A percentile compares a stretch with the other conserved stretches of the same genome.
These are phyloP conservation scores for Euphydryas editha DNA, from an alignment of 2,888 invertebrate species.

Conservation along the genomic window DNA sequence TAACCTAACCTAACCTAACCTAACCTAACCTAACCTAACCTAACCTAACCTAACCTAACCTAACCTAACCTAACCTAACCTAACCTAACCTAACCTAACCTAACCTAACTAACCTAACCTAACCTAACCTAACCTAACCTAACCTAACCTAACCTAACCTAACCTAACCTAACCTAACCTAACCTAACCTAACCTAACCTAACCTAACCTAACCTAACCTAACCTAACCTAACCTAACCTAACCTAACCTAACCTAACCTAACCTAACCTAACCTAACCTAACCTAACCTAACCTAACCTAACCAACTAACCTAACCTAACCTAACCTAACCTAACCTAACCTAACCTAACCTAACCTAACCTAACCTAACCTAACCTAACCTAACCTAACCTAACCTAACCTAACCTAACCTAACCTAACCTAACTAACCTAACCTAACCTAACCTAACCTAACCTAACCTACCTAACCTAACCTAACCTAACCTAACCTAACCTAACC, in stretches of 20 bases:
- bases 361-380: constrained; percentile 25
- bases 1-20: constrained; percentile 30
- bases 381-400: constrained; percentile 21
- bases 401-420: constrained; percentile 7
- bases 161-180: constrained; percentile 17
- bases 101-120: constrained; percentile 17
- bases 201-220: constrained; percentile 30
- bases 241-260: constrained; percentile 35
- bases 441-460: constrained; percentile 34
- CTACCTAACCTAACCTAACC: constrained; percentile 38
- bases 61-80: constrained; percentile 23
- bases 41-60: constrained; percentile 28
- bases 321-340: constrained; percentile 25
- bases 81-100: constrained; percentile 21
- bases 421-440: constrained; percentile 30
- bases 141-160: constrained; percentile 16
- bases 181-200: background rate
- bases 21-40: constrained; percentile 28
- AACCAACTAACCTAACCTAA: constrained; percentile 14
- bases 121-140: constrained; percentile 12
- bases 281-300: constrained; percentile 37
- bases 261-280: constrained; percentile 36
- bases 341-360: constrained; percentile 35
- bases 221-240: constrained; percentile 36
- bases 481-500: constrained; percentile 36